Evolutionary conservation across 2,797 vertebrate genomes (phyloP), one percentile per base, ranked within the genome.

Genomic region (Dendrocincla fuliginosa): DNA sequence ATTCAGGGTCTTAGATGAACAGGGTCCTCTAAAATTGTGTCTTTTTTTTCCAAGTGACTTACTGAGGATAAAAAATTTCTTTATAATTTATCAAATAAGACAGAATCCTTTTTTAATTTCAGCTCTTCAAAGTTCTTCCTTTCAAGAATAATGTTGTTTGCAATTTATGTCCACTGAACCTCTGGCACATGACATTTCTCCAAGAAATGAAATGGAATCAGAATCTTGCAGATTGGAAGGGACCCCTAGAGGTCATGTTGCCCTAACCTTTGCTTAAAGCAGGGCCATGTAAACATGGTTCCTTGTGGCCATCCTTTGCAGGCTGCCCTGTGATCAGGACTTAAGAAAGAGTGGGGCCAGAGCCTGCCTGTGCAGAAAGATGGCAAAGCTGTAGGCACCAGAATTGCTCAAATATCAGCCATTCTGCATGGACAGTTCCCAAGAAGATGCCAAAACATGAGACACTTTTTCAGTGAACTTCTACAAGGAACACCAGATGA

Each of bases 401-500:
- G 46, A 83, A 47, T 33, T 89, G 39, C 39, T 47, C 18, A n/a
- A 67, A 18, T 22, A 55, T 57, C 42, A 50, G 13, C 20, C 13
- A 28, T 74, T 74, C 30, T 47, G 15, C 8, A 7, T 6, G 2
- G 35, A 78, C 16, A 11, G 4, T 16, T 69, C 17, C 27, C 30
- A 81, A 44, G 12, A 81, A 59, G 49, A 32, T 50, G 6, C 10
- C 22, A 57, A 67, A 39, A 39, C 4, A 16, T 20, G 18, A 68
- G 32, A 53, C 19, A 18, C 22, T 69, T n/a, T 18, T 64, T 6
- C 18, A 46, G 37, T 32, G 46, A 30, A 55, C 9, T 68, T 24
- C 14, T 55, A 17, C 0, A 0, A 59, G 41, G 22, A 61, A 11
- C 3, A 71, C 1, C 24, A 68, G 20, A 19, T 39, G 32, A 56